phyloP scores from a whole-genome alignment of 2,113 vertebrate species.

The Muntiacus muntjak region DNA sequence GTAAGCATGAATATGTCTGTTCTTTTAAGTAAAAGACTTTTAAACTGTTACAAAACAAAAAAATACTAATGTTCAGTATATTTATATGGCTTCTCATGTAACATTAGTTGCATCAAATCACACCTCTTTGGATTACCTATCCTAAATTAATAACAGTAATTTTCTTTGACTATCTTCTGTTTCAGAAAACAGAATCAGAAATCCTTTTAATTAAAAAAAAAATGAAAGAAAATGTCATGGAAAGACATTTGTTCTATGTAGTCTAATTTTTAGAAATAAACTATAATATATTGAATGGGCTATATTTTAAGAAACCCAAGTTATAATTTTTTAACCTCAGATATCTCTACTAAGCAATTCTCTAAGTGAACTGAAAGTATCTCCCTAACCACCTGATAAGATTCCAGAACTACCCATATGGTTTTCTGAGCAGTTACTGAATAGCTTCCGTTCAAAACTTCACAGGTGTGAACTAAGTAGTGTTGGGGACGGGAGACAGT shows the following conservation, averaged over 20 bases:
- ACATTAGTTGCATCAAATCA: background rate
- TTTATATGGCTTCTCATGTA: background rate
- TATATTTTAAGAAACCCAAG: background rate
- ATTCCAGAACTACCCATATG: background rate
- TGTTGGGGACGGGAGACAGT: background rate
- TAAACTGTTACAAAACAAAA: background rate
- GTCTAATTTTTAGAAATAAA: background rate
- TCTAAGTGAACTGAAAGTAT: background rate
- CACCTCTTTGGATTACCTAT: background rate
- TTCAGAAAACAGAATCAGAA: background rate
- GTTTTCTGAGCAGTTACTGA: background rate
- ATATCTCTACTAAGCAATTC: background rate
- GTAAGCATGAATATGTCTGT: background rate
- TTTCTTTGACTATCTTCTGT: background rate
- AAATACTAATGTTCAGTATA: background rate
- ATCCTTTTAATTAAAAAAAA: background rate
- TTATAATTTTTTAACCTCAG: background rate
- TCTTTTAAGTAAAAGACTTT: background rate
- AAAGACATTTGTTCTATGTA: background rate
- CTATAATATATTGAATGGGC: background rate
- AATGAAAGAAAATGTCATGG: background rate
- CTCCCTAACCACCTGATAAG: background rate
- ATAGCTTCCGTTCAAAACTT: background rate
- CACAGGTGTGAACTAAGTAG: background rate
- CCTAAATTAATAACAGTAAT: background rate